Base-by-base conservation (phyloP, 2,888 invertebrate genomes). In the Oligia latruncula region DNA sequence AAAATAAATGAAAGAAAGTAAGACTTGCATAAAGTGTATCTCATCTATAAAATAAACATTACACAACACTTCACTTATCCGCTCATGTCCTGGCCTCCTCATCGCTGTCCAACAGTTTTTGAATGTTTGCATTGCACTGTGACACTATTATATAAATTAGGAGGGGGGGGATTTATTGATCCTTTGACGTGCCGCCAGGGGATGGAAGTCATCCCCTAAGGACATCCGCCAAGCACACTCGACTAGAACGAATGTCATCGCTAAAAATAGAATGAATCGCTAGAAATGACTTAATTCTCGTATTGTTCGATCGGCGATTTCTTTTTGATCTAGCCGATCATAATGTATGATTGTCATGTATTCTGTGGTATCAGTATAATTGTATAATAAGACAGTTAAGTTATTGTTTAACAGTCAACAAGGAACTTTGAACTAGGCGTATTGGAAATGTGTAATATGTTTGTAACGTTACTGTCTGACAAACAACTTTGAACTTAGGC, bases 41-140 rank as follows among this genome's bases (percentile, higher is more conserved):
- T 35, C 35, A 40, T 20, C 11, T 20, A 2, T 40, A 65, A 1
- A 49, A 23, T 4, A 65, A 40, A 60, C 20, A 58, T 65, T 13
- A 43, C 29, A 43, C 8, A 43, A 40, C 52, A 40, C 6, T 40
- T 43, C 35, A 4, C 1, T 3, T 2, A 20, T 8, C 67, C 85
- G 86, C 87, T 67, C 0, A 2, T 74, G 77, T 85, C 74, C 29
- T 90, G 89, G 93, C 93, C 90, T 49, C 81, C 74, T 83, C 74
- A 67, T 52, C 66, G 77, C 88, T 91, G 93, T 90, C 93, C 94
- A 91, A 92, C 91, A 92, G 91, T 93, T 94, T 93, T 94, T 93
- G 93, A 94, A 92, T 92, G 94, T 94, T 93, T 93, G 93, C 92
- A 90, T 92, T 93, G 93, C 93, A 91, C 90, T 91, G 92, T 92